phyloP scores from a whole-genome alignment of 2,797 vertebrate genomes.

The Lacerta viridis region DNA sequence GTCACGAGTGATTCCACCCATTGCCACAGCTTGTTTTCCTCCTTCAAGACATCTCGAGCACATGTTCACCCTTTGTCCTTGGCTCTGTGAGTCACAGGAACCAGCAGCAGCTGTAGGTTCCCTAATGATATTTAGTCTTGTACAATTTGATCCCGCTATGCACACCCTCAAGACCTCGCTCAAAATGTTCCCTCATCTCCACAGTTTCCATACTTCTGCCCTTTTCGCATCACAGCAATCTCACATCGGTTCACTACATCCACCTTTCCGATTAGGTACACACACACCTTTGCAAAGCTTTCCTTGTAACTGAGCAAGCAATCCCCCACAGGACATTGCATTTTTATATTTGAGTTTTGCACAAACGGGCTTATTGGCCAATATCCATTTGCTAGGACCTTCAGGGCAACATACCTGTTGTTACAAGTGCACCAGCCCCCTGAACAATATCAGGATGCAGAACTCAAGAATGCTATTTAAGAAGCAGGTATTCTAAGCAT shows the following conservation, averaged over 20 bases:
- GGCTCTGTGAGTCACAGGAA: slow-evolving; percentile 36
- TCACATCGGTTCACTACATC: slow-evolving; percentile 13
- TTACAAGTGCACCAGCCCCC: not conserved
- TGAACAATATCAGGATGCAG: not conserved
- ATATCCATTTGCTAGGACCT: not conserved
- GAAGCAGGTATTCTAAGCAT: not conserved
- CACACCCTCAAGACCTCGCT: slow-evolving; percentile 21
- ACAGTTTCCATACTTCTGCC: slow-evolving; percentile 38
- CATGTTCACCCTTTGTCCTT: slow-evolving; percentile 10
- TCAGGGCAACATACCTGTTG: not conserved
- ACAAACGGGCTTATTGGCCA: not conserved
- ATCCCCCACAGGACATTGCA: not conserved
- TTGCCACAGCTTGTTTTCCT: slow-evolving; percentile 25
- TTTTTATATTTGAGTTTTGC: not conserved
- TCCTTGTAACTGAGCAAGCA: not conserved
- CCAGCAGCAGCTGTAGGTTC: slow-evolving; percentile 22
- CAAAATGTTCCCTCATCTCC: slow-evolving; percentile 30
- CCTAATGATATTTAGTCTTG: slow-evolving; percentile 56
- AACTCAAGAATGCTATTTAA: not conserved
- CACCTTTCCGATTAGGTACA: not conserved
- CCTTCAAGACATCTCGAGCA: slow-evolving; percentile 28
- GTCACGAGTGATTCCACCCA: slow-evolving; percentile 14
- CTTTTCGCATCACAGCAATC: slow-evolving; percentile 12
- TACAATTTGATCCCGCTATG: slow-evolving; percentile 49
- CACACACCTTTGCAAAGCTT: not conserved